Percentiles rank a stretch among this genome's conserved stretches.
Evolutionary conservation across 1,140 invertebrate species (phyloP).

Genomic region (Tenebrio molitor): DNA sequence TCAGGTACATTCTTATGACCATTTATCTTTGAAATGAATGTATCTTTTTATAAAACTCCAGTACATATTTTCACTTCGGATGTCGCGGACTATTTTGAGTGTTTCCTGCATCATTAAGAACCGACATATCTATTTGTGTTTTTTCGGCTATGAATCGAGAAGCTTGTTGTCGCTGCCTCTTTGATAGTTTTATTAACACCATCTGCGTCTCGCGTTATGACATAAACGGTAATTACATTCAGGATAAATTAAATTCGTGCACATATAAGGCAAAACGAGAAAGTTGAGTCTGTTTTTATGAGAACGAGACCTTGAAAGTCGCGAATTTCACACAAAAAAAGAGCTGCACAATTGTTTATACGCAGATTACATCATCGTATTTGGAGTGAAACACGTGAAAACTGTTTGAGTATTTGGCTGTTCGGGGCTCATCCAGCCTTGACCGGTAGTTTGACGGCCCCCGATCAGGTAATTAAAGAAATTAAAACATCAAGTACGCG

Average conservation of each 20-base stretch:
- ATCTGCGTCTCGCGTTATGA: conserved; percentile 13
- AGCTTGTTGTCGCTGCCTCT: not conserved
- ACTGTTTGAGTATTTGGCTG: too few relatives aligned
- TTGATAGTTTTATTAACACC: not conserved
- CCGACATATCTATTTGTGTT: not conserved
- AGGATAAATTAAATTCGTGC: conserved; percentile 14
- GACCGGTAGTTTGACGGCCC: too few relatives aligned
- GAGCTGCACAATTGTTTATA: conserved; percentile 8
- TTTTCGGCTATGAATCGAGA: not conserved
- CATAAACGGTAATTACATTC: too few relatives aligned
- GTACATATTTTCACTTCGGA: conserved; percentile 23
- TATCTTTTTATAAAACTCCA: conserved; percentile 32
- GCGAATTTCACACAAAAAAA: conserved; percentile 4
- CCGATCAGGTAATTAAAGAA: too few relatives aligned
- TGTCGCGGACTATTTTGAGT: conserved; percentile 32
- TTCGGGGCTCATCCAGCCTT: too few relatives aligned
- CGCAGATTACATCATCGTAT: conserved; percentile 17
- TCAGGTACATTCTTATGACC: too few relatives aligned
- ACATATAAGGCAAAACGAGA: conserved; percentile 26
- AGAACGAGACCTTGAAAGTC: conserved; percentile 16
- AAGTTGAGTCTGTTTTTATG: conserved; percentile 1
- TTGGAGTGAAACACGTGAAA: not conserved
- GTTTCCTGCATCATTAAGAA: conserved; percentile 27
- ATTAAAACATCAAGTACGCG: too few relatives aligned
- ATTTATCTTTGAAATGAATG: conserved; percentile 38